Conservation (phyloP, 2,113 vertebrate species). For the Charina bottae region DNA sequence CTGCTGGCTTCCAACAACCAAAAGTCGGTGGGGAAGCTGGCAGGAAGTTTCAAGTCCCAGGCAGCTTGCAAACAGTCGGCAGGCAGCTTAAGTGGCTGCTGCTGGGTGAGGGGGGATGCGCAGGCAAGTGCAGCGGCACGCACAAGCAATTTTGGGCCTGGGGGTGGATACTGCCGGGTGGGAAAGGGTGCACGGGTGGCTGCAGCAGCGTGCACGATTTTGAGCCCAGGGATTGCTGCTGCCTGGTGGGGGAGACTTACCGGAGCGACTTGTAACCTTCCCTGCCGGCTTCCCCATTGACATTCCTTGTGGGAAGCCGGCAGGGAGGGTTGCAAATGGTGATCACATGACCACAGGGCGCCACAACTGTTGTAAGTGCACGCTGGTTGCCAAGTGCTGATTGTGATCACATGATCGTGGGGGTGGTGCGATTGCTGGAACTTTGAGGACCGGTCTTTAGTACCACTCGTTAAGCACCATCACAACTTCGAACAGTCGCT, state of each 20-base stretch:
- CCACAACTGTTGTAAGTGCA: too few species aligned
- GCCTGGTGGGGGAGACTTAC: not conserved
- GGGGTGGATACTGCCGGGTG: not conserved
- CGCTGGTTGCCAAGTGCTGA: too few species aligned
- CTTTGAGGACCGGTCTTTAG: not conserved
- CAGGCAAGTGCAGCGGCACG: not conserved
- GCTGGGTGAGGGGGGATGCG: not conserved
- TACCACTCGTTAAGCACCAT: not conserved
- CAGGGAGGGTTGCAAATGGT: not conserved
- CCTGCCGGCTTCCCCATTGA: too few species aligned
- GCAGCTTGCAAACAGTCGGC: not conserved
- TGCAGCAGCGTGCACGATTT: not conserved
- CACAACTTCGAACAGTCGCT: not conserved
- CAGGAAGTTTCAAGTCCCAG: not conserved
- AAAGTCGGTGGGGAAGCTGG: not conserved
- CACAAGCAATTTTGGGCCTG: not conserved
- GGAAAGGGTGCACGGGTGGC: too few species aligned
- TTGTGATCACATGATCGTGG: not conserved
- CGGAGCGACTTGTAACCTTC: too few species aligned
- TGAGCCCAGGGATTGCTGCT: not conserved
- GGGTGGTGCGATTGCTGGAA: not conserved
- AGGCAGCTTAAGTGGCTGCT: not conserved
- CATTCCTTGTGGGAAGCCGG: not conserved
- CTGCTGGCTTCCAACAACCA: not conserved
- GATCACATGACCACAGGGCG: not conserved